phyloP scores from a whole-genome alignment of 53 echinoderm and acorn worm species.

The Hippasteria phrygiana region DNA sequence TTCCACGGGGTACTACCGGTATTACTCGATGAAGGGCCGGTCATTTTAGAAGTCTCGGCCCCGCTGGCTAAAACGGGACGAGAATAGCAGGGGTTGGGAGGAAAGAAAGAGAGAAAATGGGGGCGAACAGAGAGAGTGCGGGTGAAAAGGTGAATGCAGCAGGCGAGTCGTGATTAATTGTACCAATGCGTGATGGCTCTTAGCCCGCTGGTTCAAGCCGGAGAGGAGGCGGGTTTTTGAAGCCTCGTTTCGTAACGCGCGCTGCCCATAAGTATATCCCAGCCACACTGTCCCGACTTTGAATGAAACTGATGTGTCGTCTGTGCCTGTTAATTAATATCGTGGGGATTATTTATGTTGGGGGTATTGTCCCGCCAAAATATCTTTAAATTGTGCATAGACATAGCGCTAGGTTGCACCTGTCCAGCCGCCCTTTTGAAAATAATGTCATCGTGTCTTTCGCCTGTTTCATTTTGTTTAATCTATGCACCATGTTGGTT shows the following conservation, averaged over 20 bases:
- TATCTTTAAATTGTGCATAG: background rate
- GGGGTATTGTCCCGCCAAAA: background rate
- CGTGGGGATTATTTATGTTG: too few relatives aligned
- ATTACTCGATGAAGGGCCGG: background rate
- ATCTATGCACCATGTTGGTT: too few relatives aligned
- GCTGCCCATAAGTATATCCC: too few relatives aligned
- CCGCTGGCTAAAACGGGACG: constrained; percentile 35
- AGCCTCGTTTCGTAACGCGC: constrained; percentile 7
- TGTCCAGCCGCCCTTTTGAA: constrained; percentile 9
- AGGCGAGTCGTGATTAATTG: constrained; percentile 53
- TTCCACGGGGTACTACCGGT: constrained; percentile 6
- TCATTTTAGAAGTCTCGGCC: background rate
- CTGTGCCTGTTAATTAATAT: too few relatives aligned
- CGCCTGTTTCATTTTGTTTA: background rate
- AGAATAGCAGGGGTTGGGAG: too few relatives aligned
- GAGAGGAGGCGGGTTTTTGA: background rate
- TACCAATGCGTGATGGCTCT: constrained; percentile 46
- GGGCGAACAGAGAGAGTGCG: constrained; percentile 31
- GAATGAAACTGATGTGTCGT: too few relatives aligned
- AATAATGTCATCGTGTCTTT: too few relatives aligned
- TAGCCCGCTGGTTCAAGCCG: constrained; percentile 1
- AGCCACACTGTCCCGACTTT: too few relatives aligned
- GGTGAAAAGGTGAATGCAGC: constrained; percentile 17
- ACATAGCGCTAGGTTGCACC: background rate
- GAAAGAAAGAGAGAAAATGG: background rate